phyloP scores from a whole-genome alignment of 2,888 invertebrate species.

The Falcaria lacertinaria region DNA sequence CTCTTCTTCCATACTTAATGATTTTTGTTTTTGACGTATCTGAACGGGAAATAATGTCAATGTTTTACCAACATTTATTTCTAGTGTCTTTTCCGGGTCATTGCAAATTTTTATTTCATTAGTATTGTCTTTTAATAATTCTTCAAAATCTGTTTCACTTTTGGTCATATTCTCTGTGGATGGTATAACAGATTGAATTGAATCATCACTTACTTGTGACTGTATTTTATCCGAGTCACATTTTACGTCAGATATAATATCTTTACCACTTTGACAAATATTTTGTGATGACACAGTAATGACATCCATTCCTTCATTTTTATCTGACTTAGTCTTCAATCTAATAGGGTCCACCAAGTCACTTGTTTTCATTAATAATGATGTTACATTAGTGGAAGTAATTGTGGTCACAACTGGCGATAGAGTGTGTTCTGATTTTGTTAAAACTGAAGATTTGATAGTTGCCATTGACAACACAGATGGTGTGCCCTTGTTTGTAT shows the following conservation, averaged over 20 bases:
- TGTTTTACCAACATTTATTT: constrained; percentile 62
- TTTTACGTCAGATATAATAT: constrained; percentile 13
- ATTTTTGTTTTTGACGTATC: constrained; percentile 22
- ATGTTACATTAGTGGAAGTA: constrained; percentile 56
- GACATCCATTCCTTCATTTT: constrained; percentile 29
- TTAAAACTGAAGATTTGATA: constrained; percentile 52
- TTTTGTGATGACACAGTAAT: constrained; percentile 19
- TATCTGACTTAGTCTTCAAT: constrained; percentile 47
- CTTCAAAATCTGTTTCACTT: constrained; percentile 75
- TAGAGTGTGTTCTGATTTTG: constrained; percentile 51
- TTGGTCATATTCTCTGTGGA: constrained; percentile 39
- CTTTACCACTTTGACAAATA: constrained; percentile 19
- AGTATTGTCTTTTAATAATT: constrained; percentile 70
- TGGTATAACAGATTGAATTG: constrained; percentile 18
- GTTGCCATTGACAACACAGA: constrained; percentile 64
- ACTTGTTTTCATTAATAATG: constrained; percentile 55
- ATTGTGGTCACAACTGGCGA: constrained; percentile 45
- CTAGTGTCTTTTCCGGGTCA: constrained; percentile 62
- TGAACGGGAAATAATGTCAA: constrained; percentile 40
- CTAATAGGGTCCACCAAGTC: constrained; percentile 37
- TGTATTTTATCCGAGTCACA: constrained; percentile 4
- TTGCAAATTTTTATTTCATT: constrained; percentile 72
- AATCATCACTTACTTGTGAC: constrained; percentile 31
- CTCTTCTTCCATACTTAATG: background rate
- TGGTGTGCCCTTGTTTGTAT: constrained; percentile 50